Conservation (phyloP, 2,113 vertebrate genomes). For the Eulacestoma nigropectus region DNA sequence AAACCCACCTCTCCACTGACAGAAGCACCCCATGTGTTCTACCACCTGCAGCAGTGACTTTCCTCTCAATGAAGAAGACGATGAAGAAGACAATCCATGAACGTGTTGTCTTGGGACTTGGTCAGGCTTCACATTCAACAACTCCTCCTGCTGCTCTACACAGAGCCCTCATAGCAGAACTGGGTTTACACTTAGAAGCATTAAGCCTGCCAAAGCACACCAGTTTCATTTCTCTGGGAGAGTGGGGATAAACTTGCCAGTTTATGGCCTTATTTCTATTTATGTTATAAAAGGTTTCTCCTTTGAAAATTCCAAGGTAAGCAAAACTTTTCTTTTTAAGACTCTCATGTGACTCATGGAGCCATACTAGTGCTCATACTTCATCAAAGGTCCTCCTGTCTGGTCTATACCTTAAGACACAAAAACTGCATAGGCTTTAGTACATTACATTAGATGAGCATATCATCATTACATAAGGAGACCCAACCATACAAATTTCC, state of each 20-base stretch:
- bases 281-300: background rate
- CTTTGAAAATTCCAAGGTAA: background rate
- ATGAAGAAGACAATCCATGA: background rate
- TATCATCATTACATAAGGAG: background rate
- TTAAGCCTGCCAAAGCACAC: background rate
- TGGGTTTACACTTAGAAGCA: background rate
- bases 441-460: background rate
- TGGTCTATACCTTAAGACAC: background rate
- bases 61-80: background rate
- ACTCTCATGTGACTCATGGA: background rate
- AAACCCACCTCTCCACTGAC: background rate
- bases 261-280: background rate
- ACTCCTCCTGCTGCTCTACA: background rate
- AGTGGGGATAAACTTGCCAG: background rate
- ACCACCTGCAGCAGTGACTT: background rate
- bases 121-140: background rate
- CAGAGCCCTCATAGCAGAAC: rapidly evolving
- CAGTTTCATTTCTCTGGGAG: background rate
- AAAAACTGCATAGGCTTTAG: background rate
- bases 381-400: background rate
- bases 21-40: background rate
- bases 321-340: background rate
- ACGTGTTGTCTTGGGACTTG: rapidly evolving
- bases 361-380: background rate
- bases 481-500: background rate